Evolutionary conservation across 1,140 invertebrate species (phyloP), one percentile per base, ranked within the genome.

Genomic region (Solenopsis invicta): DNA sequence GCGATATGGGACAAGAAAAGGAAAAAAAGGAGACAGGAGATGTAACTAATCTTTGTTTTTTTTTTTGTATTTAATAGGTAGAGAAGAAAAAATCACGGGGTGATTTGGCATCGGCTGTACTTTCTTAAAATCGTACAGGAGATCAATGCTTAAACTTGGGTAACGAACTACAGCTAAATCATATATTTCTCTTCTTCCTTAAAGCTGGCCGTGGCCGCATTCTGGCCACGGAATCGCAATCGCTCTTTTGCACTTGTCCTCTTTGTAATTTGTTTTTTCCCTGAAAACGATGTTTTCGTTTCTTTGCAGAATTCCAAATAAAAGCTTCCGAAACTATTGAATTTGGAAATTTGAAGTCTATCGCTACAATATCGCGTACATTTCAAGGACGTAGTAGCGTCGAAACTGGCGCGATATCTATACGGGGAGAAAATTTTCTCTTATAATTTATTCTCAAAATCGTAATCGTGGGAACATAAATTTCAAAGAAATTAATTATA

Each of bases 31-130:
- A 16, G 18, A 56, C 59, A 61, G 18, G 48, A 16, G 24, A 37
- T 59, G 52, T 41, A 12, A 89, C 29, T 37, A 56, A 54, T 56
- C 9, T 89, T 59, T 34, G 29, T 29, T 56, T 82, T 82, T 29
- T 82, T 61, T 59, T 59, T 74, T 85, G 64, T 21, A 48, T 84
- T 74, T 59, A 48, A 61, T 29, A 66, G 56, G 59, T 66, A 87
- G 52, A 77, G 34, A 85, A 88, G 62, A 86, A 81, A 82, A 85
- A 86, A 71, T 90, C 87, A 84, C 66, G 81, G 75, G 71, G 80
- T 92, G 93, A 94, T 94, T 94, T 94, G 94, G 93, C 94, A 94
- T 94, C 93, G 93, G 94, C 93, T 94, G 93, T 94, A 94, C 94
- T 92, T 91, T 89, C 88, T 85, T 90, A 87, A 91, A 87, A 37